Evolutionary conservation across 2,888 invertebrate species (phyloP).

Genomic region (Drosophila pseudotakahashii): DNA sequence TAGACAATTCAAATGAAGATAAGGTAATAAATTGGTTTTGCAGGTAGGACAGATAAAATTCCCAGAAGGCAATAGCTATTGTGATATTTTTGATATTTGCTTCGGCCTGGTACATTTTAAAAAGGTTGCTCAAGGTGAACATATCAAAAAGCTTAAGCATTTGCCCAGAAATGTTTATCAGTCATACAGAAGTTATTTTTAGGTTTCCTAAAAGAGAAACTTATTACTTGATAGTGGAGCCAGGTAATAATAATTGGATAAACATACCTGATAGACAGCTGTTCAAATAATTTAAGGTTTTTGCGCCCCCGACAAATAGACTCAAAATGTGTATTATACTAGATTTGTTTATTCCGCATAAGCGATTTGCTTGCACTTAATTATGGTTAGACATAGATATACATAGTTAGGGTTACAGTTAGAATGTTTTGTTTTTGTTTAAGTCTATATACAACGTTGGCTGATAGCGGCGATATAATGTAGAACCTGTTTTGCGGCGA

Average conservation of each 20-base stretch:
- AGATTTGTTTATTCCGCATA: conserved; percentile 68
- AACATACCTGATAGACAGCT: neutral
- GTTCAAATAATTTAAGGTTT: neutral
- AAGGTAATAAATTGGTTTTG: neutral
- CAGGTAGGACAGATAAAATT: neutral
- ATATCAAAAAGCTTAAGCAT: neutral
- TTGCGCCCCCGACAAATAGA: neutral
- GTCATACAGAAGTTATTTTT: too few species aligned
- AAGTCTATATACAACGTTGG: conserved; percentile 73
- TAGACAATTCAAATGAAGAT: neutral
- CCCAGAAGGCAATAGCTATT: neutral
- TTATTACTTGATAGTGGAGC: too few species aligned
- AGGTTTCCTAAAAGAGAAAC: too few species aligned
- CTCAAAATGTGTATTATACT: conserved; percentile 47
- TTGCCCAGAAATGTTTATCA: neutral
- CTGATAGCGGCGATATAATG: conserved; percentile 69
- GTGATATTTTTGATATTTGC: neutral
- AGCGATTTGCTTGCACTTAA: conserved; percentile 63
- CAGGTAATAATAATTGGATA: neutral
- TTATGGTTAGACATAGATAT: conserved; percentile 64
- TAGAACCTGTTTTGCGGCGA: conserved; percentile 64
- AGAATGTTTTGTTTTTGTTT: conserved; percentile 48
- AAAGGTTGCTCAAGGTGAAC: conserved; percentile 1
- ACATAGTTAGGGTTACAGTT: conserved; percentile 60
- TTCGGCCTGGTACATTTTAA: neutral